These are phyloP conservation scores for Numida meleagris DNA, from an alignment of 2,113 vertebrate species.

Conservation along the genomic window DNA sequence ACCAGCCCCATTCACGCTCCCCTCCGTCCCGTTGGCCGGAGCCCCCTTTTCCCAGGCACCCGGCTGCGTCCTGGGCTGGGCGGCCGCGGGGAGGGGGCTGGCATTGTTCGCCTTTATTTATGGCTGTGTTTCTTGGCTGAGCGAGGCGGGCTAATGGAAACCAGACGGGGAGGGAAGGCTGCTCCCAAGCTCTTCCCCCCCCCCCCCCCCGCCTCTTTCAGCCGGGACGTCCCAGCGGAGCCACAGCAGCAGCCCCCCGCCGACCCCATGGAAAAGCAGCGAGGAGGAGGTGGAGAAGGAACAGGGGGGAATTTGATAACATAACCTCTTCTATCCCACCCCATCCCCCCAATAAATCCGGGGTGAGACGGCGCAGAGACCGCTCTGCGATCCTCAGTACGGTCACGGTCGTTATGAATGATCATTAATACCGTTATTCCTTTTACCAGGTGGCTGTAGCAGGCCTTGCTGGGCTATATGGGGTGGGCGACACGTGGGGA, in stretches of 20 bases:
- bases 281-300: not conserved
- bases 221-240: not conserved
- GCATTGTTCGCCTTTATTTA: slow-evolving; percentile 40
- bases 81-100: not conserved
- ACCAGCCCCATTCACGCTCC: not conserved
- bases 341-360: not conserved
- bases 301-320: not conserved
- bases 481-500: not conserved
- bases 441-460: not conserved
- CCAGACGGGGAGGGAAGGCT: not conserved
- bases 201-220: rapidly evolving
- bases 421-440: not conserved
- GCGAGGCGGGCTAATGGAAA: slow-evolving; percentile 18
- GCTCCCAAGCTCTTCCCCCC: not conserved
- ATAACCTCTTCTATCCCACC: no score
- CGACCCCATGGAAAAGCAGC: rapidly evolving
- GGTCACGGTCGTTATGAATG: rapidly evolving
- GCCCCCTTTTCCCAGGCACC: not conserved
- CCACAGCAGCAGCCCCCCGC: not conserved
- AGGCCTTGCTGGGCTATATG: not conserved
- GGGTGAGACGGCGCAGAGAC: not conserved
- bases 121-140: slow-evolving; percentile 27
- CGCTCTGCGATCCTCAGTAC: rapidly evolving
- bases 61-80: not conserved
- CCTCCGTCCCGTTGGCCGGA: not conserved